Base-by-base conservation (phyloP, 2,113 vertebrate species). In the Prinia subflava region DNA sequence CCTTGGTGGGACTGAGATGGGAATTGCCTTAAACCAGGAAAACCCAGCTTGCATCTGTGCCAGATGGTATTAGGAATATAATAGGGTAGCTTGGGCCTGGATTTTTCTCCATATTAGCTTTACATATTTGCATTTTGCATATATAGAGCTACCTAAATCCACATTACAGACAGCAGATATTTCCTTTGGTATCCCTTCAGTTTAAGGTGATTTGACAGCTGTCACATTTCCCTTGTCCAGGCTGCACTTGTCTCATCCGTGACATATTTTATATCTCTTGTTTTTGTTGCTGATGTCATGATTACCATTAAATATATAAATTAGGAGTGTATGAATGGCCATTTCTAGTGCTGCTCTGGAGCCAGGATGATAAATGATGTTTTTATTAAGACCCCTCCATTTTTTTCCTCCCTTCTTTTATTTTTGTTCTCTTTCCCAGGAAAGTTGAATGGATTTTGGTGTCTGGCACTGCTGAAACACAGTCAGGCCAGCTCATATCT, bases 391-490 rank as follows among this genome's bases (percentile, higher is more conserved):
- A 8, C 11, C 14, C 8, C 11, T 59, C 6, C 44, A 16, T 24
- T 10, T 37, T 13, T 79, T 49, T 1, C 1, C 0, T 0, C 1
- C 2, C 4, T 15, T 9, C 19, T 46, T 16, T 9, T 31, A 22
- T 57, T 47, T 86, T 62, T 44, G 6, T 64, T 55, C 39, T 28
- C 35, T 73, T 79, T 49, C 46, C 63, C 59, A 22, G 11, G 53
- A 31, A 74, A 78, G 10, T 77, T 39, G 11, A 52, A 3, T 46
- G n/a, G 37, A 33, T 77, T 86, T 60, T n/a, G 35, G 33, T 70
- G 44, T 74, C 77, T 82, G 52, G 70, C 28, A 23, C 23, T 57
- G 39, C 75, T 79, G 70, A 79, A 75, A 49, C 44, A 49, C 41
- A 50, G 18, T 53, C 42, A 19, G 22, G n/a, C 53, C 67, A 53